A percentile compares a stretch with the other conserved stretches of the same genome.
Evolutionary conservation across 1,140 invertebrate species (phyloP).

Genomic region (Macrotrachela quadricornifera): DNA sequence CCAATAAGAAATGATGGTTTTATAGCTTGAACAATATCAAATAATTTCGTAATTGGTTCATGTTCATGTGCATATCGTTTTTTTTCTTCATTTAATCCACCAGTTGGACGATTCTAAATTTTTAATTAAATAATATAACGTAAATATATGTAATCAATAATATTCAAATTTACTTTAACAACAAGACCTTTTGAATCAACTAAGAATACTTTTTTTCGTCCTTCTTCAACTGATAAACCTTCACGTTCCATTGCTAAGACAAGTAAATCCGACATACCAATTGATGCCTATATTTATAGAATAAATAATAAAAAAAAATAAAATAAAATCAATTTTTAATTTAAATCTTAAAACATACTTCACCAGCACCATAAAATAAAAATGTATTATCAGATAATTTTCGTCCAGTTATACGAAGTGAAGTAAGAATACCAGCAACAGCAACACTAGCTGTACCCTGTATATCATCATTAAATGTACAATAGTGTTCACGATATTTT

Average conservation of each 20-base stretch:
- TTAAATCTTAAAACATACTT: constrained; percentile 32
- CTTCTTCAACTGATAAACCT: constrained; percentile 50
- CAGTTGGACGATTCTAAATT: constrained; percentile 6
- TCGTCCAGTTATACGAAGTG: constrained; percentile 48
- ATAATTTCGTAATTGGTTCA: constrained; percentile 48
- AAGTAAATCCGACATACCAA: constrained; percentile 66
- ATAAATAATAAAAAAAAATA: constrained; percentile 6
- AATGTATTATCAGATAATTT: constrained; percentile 57
- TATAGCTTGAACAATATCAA: constrained; percentile 52
- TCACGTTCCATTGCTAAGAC: constrained; percentile 61
- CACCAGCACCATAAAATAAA: constrained; percentile 74
- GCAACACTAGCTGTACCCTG: constrained; percentile 76
- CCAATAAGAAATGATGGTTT: constrained; percentile 66
- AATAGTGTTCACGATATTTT: constrained; percentile 60
- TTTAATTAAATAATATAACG: neutral
- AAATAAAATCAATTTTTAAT: neutral
- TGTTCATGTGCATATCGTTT: constrained; percentile 58
- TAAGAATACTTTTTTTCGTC: constrained; percentile 54
- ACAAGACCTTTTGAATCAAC: constrained; percentile 32
- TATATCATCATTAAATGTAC: constrained; percentile 91
- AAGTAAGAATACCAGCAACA: constrained; percentile 64
- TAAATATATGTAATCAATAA: neutral
- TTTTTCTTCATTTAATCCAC: constrained; percentile 41
- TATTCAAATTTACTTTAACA: constrained; percentile 12
- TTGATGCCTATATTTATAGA: constrained; percentile 48